These are phyloP conservation scores for Drosophila ercepeae DNA, from an alignment of 1,140 invertebrate species.

Conservation along the genomic window DNA sequence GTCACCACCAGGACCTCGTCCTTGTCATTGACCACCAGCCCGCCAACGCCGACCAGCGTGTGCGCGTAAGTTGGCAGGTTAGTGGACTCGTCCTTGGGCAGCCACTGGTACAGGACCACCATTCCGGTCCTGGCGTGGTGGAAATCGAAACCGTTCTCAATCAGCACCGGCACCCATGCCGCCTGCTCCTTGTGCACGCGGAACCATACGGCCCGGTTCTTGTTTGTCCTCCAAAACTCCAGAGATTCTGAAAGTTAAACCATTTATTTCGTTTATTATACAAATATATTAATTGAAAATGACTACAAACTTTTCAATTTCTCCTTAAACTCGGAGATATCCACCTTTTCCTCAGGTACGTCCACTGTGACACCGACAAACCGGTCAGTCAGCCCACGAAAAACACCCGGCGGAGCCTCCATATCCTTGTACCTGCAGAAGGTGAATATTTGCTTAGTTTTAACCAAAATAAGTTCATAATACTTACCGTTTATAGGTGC, in stretches of 20 bases:
- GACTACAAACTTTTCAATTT: conserved; percentile 86
- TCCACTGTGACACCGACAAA: conserved; percentile 89
- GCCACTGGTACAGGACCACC: conserved; percentile 92
- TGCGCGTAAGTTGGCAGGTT: conserved; percentile 93
- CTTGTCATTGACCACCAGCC: conserved; percentile 91
- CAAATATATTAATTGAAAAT: too few species aligned
- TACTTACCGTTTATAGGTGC: background rate
- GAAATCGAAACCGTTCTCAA: conserved; percentile 92
- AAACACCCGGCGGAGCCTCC: conserved; percentile 75
- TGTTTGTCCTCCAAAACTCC: conserved; percentile 87
- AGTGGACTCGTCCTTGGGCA: conserved; percentile 87
- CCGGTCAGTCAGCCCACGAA: conserved; percentile 87
- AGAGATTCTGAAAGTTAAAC: conserved; percentile 89
- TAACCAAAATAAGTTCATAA: too few species aligned
- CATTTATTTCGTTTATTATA: too few species aligned
- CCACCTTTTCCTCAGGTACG: conserved; percentile 84
- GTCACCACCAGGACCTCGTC: conserved; percentile 91
- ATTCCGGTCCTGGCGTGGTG: conserved; percentile 93
- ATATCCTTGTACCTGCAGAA: conserved; percentile 38
- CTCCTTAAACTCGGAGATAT: conserved; percentile 84
- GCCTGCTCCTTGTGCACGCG: conserved; percentile 88
- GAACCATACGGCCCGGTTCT: conserved; percentile 93
- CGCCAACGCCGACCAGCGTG: conserved; percentile 94
- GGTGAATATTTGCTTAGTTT: too few species aligned
- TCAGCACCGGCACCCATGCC: conserved; percentile 91